Percentiles rank a stretch among this genome's conserved stretches.
These are phyloP conservation scores for Belonocnema kinseyi DNA, from an alignment of 1,140 invertebrate genomes.

Conservation along the genomic window DNA sequence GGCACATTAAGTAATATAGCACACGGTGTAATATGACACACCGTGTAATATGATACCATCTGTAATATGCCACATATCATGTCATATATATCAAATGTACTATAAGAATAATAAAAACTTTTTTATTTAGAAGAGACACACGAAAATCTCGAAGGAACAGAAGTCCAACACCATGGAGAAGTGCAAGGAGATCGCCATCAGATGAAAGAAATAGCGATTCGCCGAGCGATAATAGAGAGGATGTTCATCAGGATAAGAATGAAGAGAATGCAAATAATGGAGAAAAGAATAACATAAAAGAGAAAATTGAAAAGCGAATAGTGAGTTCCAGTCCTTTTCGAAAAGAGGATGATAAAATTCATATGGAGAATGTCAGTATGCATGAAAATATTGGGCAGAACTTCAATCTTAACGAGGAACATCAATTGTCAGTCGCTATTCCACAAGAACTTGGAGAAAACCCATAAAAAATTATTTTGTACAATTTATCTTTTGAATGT, in stretches of 20 bases:
- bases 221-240: background rate
- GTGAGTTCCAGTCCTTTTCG: background rate
- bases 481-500: background rate
- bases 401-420: background rate
- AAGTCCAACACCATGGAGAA: slow-evolving; percentile 11
- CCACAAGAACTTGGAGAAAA: background rate
- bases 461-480: background rate
- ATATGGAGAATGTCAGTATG: background rate
- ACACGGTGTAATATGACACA: no score
- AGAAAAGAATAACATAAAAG: background rate
- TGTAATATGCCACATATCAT: no score
- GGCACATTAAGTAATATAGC: no score
- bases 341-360: background rate
- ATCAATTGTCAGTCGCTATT: background rate
- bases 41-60: no score
- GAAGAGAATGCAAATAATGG: background rate
- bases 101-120: no score
- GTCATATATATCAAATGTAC: no score
- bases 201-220: background rate
- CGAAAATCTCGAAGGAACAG: background rate
- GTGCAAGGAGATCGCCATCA: background rate
- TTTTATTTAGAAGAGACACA: background rate
- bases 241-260: background rate
- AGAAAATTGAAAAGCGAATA: background rate
- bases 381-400: background rate